A percentile compares a stretch with the other conserved stretches of the same genome.
Evolutionary conservation across 1,140 invertebrate genomes (phyloP).

Genomic region (Metopolophium dirhodum): DNA sequence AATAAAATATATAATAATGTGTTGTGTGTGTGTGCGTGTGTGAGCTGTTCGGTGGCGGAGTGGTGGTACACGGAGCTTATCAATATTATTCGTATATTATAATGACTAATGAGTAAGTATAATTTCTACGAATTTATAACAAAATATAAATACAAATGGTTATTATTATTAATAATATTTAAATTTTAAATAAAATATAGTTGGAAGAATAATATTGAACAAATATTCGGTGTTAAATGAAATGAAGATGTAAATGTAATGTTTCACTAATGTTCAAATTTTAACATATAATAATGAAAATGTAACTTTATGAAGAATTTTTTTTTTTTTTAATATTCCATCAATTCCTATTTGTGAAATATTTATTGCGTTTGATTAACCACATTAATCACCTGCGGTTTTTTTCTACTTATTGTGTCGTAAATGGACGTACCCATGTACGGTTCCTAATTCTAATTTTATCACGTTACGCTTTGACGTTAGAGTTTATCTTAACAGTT

Average conservation of each 20-base stretch:
- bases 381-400: not conserved
- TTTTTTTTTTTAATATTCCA: too few species aligned
- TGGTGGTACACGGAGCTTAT: not conserved
- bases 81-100: not conserved
- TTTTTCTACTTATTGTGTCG: not conserved
- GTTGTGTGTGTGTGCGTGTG: not conserved
- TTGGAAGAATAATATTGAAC: not conserved
- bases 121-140: not conserved
- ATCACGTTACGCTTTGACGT: accelerated
- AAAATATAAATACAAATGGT: not conserved
- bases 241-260: too few species aligned
- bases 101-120: not conserved
- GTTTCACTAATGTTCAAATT: not conserved
- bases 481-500: not conserved
- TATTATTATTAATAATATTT: not conserved
- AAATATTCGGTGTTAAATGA: not conserved
- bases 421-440: not conserved
- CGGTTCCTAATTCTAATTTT: not conserved
- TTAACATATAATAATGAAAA: not conserved
- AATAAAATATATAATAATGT: not conserved
- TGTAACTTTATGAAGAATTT: too few species aligned
- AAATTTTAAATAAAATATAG: not conserved
- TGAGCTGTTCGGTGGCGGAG: not conserved
- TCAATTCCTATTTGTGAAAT: not conserved
- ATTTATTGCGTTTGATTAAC: not conserved